A percentile compares a stretch with the other conserved stretches of the same genome.
phyloP scores from a whole-genome alignment of 2,888 invertebrate species.

The Drosophila niveifrons region DNA sequence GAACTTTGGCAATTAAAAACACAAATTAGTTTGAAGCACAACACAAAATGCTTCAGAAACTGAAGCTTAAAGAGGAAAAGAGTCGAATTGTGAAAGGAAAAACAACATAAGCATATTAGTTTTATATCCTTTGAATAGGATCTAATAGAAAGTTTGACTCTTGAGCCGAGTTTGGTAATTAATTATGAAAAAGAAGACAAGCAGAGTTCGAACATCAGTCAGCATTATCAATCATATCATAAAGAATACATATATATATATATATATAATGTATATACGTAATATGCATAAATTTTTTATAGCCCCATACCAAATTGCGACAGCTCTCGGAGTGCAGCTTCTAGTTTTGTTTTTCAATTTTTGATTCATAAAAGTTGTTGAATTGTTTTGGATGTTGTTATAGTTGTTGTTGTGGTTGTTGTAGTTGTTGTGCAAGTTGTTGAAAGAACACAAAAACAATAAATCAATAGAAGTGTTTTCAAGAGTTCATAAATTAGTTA shows the following conservation, averaged over 20 bases:
- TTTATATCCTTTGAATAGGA: conserved; percentile 22
- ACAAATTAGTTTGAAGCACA: conserved; percentile 37
- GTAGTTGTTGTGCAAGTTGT: conserved; percentile 58
- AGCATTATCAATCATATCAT: conserved; percentile 61
- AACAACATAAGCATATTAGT: conserved; percentile 17
- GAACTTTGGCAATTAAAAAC: conserved; percentile 30
- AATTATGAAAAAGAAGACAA: conserved; percentile 72
- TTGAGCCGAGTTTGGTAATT: conserved; percentile 22
- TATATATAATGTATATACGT: conserved; percentile 24
- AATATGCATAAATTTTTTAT: conserved; percentile 37
- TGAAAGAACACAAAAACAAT: conserved; percentile 72
- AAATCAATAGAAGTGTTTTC: conserved; percentile 55
- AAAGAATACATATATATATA: conserved; percentile 37
- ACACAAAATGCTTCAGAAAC: conserved; percentile 13
- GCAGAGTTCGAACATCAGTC: conserved; percentile 73
- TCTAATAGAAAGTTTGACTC: conserved; percentile 18
- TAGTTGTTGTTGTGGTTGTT: conserved; percentile 31
- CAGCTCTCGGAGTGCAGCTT: conserved; percentile 86
- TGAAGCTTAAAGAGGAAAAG: neutral
- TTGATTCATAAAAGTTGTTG: conserved; percentile 45
- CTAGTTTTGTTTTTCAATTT: conserved; percentile 78
- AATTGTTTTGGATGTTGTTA: conserved; percentile 45
- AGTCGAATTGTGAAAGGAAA: neutral
- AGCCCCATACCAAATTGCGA: conserved; percentile 86
- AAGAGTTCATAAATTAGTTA: conserved; percentile 43